Conservation (phyloP, 2,113 vertebrate genomes). For the Sinocyclocheilus grahami region DNA sequence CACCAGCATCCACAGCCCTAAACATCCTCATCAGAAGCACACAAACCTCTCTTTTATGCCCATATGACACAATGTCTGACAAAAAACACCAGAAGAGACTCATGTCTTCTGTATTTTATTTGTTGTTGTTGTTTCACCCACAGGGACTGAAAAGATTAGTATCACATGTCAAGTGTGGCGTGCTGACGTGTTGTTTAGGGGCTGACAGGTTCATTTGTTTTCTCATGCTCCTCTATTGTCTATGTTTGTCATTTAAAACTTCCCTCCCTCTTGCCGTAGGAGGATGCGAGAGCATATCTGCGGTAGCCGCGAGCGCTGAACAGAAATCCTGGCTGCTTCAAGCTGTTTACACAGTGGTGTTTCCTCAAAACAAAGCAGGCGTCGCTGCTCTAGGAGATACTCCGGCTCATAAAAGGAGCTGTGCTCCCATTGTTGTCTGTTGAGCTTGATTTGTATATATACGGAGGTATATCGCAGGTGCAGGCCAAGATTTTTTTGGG, state of each 20-base stretch:
- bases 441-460: neutral
- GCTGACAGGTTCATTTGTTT: conserved; percentile 51
- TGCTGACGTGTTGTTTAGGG: conserved; percentile 36
- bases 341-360: conserved; percentile 15
- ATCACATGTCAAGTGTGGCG: conserved; percentile 25
- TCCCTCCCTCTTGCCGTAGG: conserved; percentile 48
- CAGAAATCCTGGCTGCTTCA: conserved; percentile 37
- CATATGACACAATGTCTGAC: conserved; percentile 31
- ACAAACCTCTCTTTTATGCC: conserved; percentile 2
- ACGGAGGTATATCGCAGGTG: neutral
- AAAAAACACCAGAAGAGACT: conserved; percentile 37
- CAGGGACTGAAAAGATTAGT: conserved; percentile 45
- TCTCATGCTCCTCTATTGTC: conserved; percentile 50
- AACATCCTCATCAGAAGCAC: conserved; percentile 6
- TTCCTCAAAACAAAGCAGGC: conserved; percentile 14
- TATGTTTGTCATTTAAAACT: conserved; percentile 29
- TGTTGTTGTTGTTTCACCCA: conserved; percentile 34
- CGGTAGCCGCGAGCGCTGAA: conserved; percentile 34
- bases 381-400: neutral
- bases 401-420: neutral
- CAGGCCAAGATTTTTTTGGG: neutral
- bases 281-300: conserved; percentile 29
- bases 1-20: neutral
- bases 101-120: conserved; percentile 33
- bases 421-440: neutral